Evolutionary conservation across 2,888 invertebrate genomes (phyloP).

Genomic region (Zele albiditarsus): DNA sequence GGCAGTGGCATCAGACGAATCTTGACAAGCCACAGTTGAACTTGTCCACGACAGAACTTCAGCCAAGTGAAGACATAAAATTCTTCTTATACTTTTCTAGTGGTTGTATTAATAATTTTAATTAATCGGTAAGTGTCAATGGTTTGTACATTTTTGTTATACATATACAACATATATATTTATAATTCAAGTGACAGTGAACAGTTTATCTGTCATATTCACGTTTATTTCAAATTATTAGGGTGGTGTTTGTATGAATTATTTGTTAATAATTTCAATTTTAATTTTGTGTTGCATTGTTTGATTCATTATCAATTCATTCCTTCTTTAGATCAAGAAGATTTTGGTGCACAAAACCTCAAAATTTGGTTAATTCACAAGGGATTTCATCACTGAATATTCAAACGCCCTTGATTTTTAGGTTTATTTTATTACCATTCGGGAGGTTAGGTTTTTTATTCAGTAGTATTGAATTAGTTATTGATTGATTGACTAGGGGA

Average conservation of each 20-base stretch:
- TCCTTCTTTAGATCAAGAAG: not conserved
- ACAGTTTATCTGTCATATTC: not conserved
- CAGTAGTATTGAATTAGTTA: no score
- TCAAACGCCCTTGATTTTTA: no score
- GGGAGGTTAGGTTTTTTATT: no score
- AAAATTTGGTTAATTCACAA: not conserved
- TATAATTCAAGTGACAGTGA: not conserved
- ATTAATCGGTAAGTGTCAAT: not conserved
- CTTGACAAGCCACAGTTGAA: not conserved
- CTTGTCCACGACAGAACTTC: not conserved
- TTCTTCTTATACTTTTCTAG: not conserved
- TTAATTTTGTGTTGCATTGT: not conserved
- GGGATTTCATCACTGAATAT: not conserved
- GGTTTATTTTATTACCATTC: no score
- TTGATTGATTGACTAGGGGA: no score
- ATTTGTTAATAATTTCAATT: not conserved
- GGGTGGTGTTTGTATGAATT: not conserved
- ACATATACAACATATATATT: not conserved
- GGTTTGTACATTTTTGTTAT: not conserved
- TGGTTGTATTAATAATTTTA: not conserved
- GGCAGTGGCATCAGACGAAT: constrained; percentile 48
- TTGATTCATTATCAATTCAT: not conserved
- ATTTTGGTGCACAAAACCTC: not conserved
- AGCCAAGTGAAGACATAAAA: not conserved
- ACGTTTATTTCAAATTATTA: not conserved